A percentile compares a stretch with the other conserved stretches of the same genome.
phyloP scores from a whole-genome alignment of 1,140 invertebrate species.

The Leptonema lineaticorne region DNA sequence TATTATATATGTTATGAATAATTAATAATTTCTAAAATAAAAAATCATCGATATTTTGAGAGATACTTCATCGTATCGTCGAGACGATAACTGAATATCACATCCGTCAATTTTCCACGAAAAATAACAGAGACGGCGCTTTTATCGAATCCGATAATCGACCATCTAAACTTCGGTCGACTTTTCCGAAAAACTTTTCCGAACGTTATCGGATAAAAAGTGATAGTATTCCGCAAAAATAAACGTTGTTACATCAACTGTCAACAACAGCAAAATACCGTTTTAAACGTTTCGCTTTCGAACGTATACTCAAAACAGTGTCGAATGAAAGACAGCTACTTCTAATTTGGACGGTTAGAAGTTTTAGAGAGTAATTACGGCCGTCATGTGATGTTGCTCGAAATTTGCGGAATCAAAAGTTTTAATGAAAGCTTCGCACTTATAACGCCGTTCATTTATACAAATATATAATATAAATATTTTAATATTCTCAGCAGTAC shows the following conservation, averaged over 20 bases:
- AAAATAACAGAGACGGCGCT: too few relatives aligned
- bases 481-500: background rate
- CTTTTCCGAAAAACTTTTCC: too few relatives aligned
- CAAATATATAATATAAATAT: background rate
- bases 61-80: too few relatives aligned
- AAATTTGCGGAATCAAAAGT: conserved; percentile 22
- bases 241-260: conserved; percentile 3
- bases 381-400: conserved; percentile 19
- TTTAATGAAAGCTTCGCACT: conserved; percentile 25
- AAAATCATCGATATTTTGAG: too few relatives aligned
- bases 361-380: conserved; percentile 24
- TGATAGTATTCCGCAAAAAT: background rate
- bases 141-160: too few relatives aligned
- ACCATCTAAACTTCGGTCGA: too few relatives aligned
- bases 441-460: background rate
- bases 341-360: conserved; percentile 16
- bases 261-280: conserved; percentile 8
- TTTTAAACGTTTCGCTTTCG: background rate
- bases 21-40: too few relatives aligned
- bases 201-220: too few relatives aligned
- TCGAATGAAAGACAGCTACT: conserved; percentile 2
- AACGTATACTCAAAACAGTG: background rate
- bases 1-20: too few relatives aligned
- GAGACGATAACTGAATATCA: too few relatives aligned
- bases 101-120: too few relatives aligned